Evolutionary conservation across 1,140 invertebrate species (phyloP).

Genomic region (Penaeus japonicus): DNA sequence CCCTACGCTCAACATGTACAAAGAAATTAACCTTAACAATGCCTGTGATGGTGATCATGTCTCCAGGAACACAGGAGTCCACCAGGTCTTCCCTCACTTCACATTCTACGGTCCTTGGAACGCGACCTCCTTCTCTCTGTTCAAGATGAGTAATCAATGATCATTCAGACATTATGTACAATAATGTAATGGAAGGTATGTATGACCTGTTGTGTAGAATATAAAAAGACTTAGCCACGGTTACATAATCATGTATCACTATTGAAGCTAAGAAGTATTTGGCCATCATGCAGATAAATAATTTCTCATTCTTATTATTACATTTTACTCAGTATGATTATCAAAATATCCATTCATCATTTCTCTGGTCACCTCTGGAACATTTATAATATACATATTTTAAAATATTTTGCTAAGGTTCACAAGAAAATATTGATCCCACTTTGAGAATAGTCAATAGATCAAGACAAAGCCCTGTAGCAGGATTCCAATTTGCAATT

Average conservation of each 20-base stretch:
- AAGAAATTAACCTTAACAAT: slow-evolving; percentile 74
- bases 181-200: slow-evolving; percentile 46
- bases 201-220: neutral
- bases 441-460: too few relatives aligned
- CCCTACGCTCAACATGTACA: neutral
- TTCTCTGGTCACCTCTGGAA: too few relatives aligned
- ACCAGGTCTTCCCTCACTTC: slow-evolving; percentile 87
- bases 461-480: too few relatives aligned
- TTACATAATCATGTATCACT: neutral
- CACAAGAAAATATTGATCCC: too few relatives aligned
- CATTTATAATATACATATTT: too few relatives aligned
- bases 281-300: neutral
- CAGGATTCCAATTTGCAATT: too few relatives aligned
- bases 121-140: slow-evolving; percentile 73
- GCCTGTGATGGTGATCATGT: slow-evolving; percentile 86
- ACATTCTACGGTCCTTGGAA: slow-evolving; percentile 87
- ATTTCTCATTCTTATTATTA: too few relatives aligned
- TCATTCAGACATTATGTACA: slow-evolving; percentile 26
- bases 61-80: slow-evolving; percentile 86
- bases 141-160: slow-evolving; percentile 49
- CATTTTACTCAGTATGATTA: too few relatives aligned
- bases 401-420: too few relatives aligned
- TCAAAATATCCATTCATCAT: too few relatives aligned
- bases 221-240: neutral
- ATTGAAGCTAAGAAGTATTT: neutral